Evolutionary conservation across 2,113 vertebrate species (phyloP).

Genomic region (Labrus mixtus): DNA sequence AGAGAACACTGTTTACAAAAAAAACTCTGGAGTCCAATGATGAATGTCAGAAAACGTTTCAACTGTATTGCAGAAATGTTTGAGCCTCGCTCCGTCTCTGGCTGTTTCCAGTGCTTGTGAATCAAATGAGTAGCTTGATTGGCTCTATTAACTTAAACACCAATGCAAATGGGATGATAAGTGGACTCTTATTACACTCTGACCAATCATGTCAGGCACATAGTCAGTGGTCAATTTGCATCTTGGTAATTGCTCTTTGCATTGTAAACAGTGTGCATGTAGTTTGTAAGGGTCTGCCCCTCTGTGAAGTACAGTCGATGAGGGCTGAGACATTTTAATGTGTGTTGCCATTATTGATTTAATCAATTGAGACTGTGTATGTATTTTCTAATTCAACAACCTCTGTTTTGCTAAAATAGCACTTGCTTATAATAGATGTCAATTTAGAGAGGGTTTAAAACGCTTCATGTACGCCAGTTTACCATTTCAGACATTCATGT

Average conservation of each 20-base stretch:
- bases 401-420: neutral
- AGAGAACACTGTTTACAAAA: neutral
- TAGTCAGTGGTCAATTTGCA: constrained; percentile 41
- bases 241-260: constrained; percentile 13
- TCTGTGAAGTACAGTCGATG: neutral
- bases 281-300: neutral
- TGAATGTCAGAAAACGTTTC: too few relatives aligned
- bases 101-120: constrained; percentile 1
- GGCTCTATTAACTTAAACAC: constrained; percentile 40
- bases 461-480: neutral
- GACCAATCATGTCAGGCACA: constrained; percentile 3
- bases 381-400: constrained; percentile 27
- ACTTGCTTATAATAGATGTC: neutral
- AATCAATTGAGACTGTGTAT: constrained; percentile 37
- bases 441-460: neutral
- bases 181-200: constrained; percentile 38
- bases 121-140: constrained; percentile 27
- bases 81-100: neutral
- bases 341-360: constrained; percentile 37
- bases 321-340: constrained; percentile 20
- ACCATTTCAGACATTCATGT: neutral
- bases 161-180: constrained; percentile 36
- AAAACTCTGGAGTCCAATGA: too few relatives aligned
- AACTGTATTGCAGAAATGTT: neutral
- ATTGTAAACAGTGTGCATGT: constrained; percentile 3